These are phyloP conservation scores for Lepus europaeus DNA, from an alignment of 2,113 vertebrate species.

Conservation along the genomic window DNA sequence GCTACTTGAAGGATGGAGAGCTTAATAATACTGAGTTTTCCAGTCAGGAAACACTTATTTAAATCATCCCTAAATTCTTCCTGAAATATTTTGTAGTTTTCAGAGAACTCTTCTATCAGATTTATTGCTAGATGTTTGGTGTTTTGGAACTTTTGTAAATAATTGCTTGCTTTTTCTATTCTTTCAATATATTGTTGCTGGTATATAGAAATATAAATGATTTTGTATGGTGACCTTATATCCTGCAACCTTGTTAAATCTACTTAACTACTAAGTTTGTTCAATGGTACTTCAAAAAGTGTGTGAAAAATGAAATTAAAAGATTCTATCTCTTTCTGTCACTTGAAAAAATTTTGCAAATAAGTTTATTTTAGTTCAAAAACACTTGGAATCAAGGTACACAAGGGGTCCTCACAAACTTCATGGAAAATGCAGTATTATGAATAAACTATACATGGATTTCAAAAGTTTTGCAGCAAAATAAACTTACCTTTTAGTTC, in stretches of 20 bases:
- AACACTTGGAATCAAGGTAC: too few species aligned
- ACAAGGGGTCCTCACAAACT: too few species aligned
- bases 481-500: too few species aligned
- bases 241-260: neutral
- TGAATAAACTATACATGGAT: too few species aligned
- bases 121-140: constrained; percentile 15
- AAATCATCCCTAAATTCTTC: neutral
- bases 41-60: neutral
- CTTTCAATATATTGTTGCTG: constrained; percentile 22
- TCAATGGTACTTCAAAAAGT: too few species aligned
- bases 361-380: too few species aligned
- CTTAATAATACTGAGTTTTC: neutral
- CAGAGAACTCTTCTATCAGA: neutral
- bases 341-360: too few species aligned
- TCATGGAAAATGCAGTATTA: too few species aligned
- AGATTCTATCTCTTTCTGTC: too few species aligned
- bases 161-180: constrained; percentile 15
- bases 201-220: neutral
- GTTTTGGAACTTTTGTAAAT: constrained; percentile 3
- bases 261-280: neutral
- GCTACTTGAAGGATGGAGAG: neutral
- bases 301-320: too few species aligned
- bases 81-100: neutral
- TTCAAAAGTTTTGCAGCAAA: too few species aligned
- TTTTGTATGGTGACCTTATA: neutral